Base-by-base conservation (phyloP, 1,140 invertebrate species). In the Cyclina sinensis region DNA sequence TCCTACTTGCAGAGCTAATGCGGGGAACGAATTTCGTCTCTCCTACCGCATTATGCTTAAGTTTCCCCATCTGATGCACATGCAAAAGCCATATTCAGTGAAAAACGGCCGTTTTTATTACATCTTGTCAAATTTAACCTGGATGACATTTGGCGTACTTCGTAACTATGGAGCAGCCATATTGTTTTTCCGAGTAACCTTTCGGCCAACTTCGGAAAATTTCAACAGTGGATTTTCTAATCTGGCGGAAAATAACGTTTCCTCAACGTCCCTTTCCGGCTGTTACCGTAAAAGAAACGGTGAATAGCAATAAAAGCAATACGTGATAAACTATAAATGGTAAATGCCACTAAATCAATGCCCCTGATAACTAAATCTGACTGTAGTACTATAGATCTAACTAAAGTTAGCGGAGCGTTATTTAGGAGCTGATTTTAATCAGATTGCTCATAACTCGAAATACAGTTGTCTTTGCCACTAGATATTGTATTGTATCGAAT, bases 1-100 rank as follows among this genome's bases (percentile, higher is more conserved):
- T 92, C 88, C 90, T 90, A 87, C 93, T 94, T 51, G 90, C 84
- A 83, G 89, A 91, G 86, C 92, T 94, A 79, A 94, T 94, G 82
- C 90, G 90, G 30, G 93, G 93, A 74, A 90, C 84, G 89, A 92
- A 94, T 76, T 89, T 90, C 68, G 89, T 81, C 21, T 90, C 87
- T 54, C 86, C 83, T 85, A 89, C 83, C 62, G 82, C 90, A 91
- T 92, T 51, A 21, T 82, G 82, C 70, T 92, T 94, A 57, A 46
- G 78, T 86, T 89, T 94, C 89, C 91, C 92, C 94, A 93, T 94
- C 87, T 91, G 90, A 86, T 89, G 18, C n/a, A 35, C 86, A 89
- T 91, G 81, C 89, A 86, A 88, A 39, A 73, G 59, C 81, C 74
- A 81, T 85, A 65, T 59, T 74, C 80, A 62, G 86, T 84, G 46